Conservation (phyloP, 2,113 vertebrate genomes). For the Syrmaticus mikado region DNA sequence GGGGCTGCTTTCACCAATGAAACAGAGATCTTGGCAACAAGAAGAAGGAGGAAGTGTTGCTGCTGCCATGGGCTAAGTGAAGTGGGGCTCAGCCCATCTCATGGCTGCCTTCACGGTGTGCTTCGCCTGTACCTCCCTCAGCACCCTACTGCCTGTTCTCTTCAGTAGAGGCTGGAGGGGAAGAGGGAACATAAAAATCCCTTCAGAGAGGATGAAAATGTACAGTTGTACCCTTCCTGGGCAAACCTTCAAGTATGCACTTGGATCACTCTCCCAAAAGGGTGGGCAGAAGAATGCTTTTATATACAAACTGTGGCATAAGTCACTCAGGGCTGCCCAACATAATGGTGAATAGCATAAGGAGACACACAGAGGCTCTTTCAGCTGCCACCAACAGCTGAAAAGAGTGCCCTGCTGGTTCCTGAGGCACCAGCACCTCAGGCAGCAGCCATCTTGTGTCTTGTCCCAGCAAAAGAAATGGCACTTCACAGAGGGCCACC, state of each 20-base stretch:
- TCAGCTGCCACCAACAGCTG: not conserved
- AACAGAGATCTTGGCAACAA: not conserved
- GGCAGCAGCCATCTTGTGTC: rapidly evolving
- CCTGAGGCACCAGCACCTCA: not conserved
- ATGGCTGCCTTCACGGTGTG: not conserved
- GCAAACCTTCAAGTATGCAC: not conserved
- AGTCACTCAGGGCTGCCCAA: rapidly evolving
- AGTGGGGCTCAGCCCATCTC: not conserved
- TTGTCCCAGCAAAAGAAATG: not conserved
- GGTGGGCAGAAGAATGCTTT: rapidly evolving
- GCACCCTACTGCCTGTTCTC: not conserved
- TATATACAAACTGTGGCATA: too few species aligned
- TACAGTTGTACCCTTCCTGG: rapidly evolving
- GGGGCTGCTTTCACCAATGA: not conserved
- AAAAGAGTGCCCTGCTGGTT: too few species aligned
- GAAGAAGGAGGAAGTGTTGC: not conserved
- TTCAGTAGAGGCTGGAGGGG: not conserved
- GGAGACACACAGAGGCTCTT: not conserved
- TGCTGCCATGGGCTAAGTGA: not conserved
- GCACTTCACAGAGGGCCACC: rapidly evolving
- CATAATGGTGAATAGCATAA: not conserved
- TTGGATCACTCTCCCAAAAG: not conserved
- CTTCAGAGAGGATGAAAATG: not conserved
- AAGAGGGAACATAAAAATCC: not conserved
- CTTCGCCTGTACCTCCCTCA: not conserved